Evolutionary conservation across 53 echinoderm and acorn worm species (phyloP).

Genomic region (Zoroaster sp.): DNA sequence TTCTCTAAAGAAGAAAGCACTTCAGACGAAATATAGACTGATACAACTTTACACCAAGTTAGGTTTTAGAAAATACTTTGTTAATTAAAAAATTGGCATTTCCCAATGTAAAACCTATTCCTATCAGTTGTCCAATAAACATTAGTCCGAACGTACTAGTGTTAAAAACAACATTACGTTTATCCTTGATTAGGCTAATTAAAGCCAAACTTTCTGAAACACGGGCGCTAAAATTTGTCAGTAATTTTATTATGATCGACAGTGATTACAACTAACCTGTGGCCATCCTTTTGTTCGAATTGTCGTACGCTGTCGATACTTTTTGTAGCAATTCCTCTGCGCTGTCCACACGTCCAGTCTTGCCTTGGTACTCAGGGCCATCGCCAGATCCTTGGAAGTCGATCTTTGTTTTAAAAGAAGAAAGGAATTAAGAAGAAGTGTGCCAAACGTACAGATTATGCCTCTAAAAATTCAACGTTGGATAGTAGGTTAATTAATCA

Average conservation of each 20-base stretch:
- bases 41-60: no score
- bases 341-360: neutral
- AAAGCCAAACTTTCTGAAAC: neutral
- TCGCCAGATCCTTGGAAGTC: neutral
- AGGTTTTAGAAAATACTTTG: neutral
- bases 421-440: neutral
- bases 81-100: neutral
- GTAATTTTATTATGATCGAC: neutral
- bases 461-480: no score
- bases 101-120: no score
- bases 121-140: no score
- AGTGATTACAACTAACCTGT: neutral
- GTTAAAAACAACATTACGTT: no score
- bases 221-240: no score
- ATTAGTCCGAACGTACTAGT: no score
- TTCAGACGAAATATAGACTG: no score
- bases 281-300: neutral
- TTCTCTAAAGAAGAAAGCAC: no score
- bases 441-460: no score
- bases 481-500: no score
- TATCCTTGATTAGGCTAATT: no score
- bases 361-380: neutral
- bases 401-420: neutral
- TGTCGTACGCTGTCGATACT: neutral
- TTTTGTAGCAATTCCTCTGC: neutral